Evolutionary conservation across 2,113 vertebrate species (phyloP).

Genomic region (Sebastes schlegelii): DNA sequence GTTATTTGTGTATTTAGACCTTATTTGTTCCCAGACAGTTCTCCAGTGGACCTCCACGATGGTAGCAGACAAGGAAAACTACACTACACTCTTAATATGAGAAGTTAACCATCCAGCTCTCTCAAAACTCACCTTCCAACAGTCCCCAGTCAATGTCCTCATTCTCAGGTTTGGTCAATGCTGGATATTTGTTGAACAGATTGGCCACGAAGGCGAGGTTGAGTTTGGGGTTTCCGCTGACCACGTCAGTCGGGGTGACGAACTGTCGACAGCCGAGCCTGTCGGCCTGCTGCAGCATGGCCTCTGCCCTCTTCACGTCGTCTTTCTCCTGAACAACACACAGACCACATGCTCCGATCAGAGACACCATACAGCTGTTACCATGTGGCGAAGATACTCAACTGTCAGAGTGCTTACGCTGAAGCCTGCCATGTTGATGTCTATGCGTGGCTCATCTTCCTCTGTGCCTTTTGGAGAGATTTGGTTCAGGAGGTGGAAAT

Average conservation of each 20-base stretch:
- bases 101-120: neutral
- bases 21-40: neutral
- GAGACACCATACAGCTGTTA: constrained; percentile 39
- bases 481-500: constrained; percentile 95
- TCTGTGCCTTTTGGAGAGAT: constrained; percentile 95
- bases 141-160: constrained; percentile 96
- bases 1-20: neutral
- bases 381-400: constrained; percentile 18
- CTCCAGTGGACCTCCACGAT: neutral
- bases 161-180: constrained; percentile 94
- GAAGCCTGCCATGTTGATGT: constrained; percentile 92
- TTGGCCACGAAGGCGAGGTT: constrained; percentile 97
- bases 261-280: constrained; percentile 94
- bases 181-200: constrained; percentile 97
- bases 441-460: constrained; percentile 89
- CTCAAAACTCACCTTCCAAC: constrained; percentile 86
- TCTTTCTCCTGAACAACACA: constrained; percentile 89
- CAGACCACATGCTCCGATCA: constrained; percentile 26
- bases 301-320: constrained; percentile 91
- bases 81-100: neutral
- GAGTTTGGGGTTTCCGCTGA: constrained; percentile 95
- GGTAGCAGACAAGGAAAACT: neutral
- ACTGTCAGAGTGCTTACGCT: constrained; percentile 82
- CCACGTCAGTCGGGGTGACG: constrained; percentile 92
- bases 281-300: constrained; percentile 94